These are phyloP conservation scores for Perca fluviatilis DNA, from an alignment of 2,113 vertebrate species.

Conservation along the genomic window DNA sequence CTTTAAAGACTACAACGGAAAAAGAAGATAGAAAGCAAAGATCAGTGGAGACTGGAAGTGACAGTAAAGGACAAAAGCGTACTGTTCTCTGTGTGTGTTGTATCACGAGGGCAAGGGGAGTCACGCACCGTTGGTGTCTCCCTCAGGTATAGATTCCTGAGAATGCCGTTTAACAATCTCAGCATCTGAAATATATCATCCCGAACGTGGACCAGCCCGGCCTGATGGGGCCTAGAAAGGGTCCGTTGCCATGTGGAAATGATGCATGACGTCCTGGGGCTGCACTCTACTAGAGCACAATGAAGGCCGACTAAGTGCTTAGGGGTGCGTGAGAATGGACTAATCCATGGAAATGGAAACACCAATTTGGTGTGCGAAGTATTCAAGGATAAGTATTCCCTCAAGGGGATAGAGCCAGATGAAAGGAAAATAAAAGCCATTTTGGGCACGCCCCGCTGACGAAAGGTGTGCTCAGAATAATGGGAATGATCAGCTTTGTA, in stretches of 20 bases:
- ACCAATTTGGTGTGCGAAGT: not conserved
- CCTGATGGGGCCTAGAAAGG: not conserved
- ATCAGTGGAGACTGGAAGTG: not conserved
- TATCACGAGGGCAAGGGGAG: not conserved
- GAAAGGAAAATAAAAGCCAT: not conserved
- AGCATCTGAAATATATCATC: not conserved
- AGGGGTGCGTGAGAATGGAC: too few species aligned
- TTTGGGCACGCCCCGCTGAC: not conserved
- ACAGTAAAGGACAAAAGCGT: not conserved
- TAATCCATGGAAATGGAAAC: too few species aligned
- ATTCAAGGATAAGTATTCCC: not conserved
- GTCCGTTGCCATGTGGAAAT: too few species aligned
- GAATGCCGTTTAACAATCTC: not conserved
- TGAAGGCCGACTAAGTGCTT: not conserved
- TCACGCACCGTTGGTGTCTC: not conserved
- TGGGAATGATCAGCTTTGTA: not conserved
- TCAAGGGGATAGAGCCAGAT: not conserved
- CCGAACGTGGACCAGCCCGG: too few species aligned
- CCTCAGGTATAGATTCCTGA: not conserved
- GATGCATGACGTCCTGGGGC: too few species aligned
- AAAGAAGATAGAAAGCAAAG: too few species aligned
- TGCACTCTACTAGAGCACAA: not conserved
- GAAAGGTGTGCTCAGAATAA: not conserved
- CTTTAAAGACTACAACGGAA: too few species aligned
- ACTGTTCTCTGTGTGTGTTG: not conserved